Evolutionary conservation across 2,113 vertebrate genomes (phyloP), one percentile per base, ranked within the genome.

Genomic region (Orthonyx spaldingii): DNA sequence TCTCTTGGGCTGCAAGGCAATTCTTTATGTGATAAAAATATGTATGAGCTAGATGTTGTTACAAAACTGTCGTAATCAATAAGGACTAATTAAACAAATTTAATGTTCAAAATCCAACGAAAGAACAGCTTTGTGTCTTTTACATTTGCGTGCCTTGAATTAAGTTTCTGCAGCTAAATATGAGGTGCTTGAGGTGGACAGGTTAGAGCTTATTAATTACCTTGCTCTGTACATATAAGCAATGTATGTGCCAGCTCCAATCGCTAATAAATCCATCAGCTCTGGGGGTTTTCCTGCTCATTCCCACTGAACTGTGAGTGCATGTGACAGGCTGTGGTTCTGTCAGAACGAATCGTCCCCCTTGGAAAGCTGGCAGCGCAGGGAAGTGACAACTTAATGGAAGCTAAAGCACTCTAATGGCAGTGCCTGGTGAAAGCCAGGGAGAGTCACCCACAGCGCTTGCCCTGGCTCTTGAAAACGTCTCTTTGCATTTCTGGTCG

Each of bases 321-420:
- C 94, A 84, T 94, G 97, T 97, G 95, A 98, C 97, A 93, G 94
- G 93, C 97, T 96, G 35, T 87, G 95, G 87, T 93, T 97, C 97
- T 98, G 98, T 98, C 98, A 98, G 86, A 97, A 98, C 60, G 76
- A 98, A 98, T 98, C 89, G 96, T 92, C 93, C 97, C 88, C 84
- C 85, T 93, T 47, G 90, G 88, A 96, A 94, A 96, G 89, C 80
- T 94, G 96, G 96, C 96, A 97, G 95, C 94, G 37, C 92, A 33
- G 89, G 87, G 89, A 98, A 98, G 97, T 98, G 98, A 98, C 98
- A 98, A 97, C 91, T 96, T 98, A 98, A 98, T 98, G 97, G 97
- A 96, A 97, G 96, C 97, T 98, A 97, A 98, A 98, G 90, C 96
- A 96, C 96, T 95, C 97, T 97, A 97, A 97, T 98, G 97, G 97